A percentile compares a stretch with the other conserved stretches of the same genome.
Evolutionary conservation across 1,140 invertebrate genomes (phyloP).

Genomic region (Leptonema lineaticorne): DNA sequence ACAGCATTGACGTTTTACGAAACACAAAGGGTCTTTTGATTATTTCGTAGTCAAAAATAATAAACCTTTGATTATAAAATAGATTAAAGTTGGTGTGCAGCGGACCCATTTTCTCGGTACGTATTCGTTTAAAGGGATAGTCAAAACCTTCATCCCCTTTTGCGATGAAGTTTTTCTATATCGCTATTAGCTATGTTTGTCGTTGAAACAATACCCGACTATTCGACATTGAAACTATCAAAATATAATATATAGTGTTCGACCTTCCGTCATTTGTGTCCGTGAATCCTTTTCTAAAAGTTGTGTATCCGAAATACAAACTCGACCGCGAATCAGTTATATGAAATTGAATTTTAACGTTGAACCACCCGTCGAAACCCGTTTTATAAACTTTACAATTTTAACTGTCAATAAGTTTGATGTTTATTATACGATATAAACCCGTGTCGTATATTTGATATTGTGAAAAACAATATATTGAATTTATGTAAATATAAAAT

Average conservation of each 20-base stretch:
- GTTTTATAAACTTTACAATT: too few species aligned
- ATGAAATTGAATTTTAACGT: slow-evolving; percentile 16
- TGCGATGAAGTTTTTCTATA: too few species aligned
- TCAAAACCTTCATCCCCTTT: too few species aligned
- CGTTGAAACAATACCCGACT: background rate
- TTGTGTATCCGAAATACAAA: slow-evolving; percentile 13
- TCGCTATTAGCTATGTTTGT: background rate
- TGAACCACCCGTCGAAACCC: background rate
- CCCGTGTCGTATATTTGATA: too few species aligned
- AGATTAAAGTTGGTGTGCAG: slow-evolving; percentile 2
- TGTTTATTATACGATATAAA: too few species aligned
- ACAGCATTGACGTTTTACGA: too few species aligned
- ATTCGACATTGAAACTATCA: background rate
- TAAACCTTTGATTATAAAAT: slow-evolving; percentile 17
- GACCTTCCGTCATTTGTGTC: background rate
- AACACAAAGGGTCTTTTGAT: background rate
- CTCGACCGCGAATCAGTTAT: background rate
- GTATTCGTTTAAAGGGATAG: too few species aligned
- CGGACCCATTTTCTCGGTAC: too few species aligned
- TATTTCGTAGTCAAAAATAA: background rate
- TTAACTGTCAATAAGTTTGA: too few species aligned
- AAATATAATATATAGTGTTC: background rate
- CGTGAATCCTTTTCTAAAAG: background rate
- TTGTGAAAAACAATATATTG: too few species aligned
- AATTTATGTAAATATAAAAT: too few species aligned